phyloP scores from a whole-genome alignment of 2,888 invertebrate species.

The Pterostichus niger region DNA sequence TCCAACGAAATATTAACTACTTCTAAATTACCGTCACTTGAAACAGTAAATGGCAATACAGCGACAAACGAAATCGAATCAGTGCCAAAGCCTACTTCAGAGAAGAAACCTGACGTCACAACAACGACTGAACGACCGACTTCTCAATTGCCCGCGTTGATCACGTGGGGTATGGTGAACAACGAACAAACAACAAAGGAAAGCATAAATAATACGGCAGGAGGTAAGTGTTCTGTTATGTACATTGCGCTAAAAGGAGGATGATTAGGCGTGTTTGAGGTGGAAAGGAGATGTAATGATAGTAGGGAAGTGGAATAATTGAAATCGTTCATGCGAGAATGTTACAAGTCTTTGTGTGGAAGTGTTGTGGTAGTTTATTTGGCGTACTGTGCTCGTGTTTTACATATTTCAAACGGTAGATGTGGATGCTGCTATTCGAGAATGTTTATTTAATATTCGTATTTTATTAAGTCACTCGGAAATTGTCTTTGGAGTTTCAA shows the following conservation, averaged over 20 bases:
- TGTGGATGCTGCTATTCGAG: too few relatives aligned
- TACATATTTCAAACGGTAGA: not conserved
- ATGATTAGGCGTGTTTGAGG: conserved; percentile 15
- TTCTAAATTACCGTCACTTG: conserved; percentile 70
- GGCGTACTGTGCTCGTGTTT: not conserved
- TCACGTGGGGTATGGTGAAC: conserved; percentile 78
- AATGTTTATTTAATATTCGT: too few relatives aligned
- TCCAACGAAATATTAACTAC: conserved; percentile 70
- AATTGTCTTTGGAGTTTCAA: too few relatives aligned
- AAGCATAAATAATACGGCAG: conserved; percentile 70
- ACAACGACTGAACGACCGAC: conserved; percentile 71
- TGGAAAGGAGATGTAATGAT: conserved; percentile 17
- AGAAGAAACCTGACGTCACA: conserved; percentile 57
- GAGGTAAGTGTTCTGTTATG: conserved; percentile 70
- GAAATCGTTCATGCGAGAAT: conserved; percentile 40
- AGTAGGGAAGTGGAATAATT: conserved; percentile 21
- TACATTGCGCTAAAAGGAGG: not conserved
- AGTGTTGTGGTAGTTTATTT: not conserved
- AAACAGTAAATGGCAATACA: conserved; percentile 72
- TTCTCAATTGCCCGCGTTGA: conserved; percentile 75
- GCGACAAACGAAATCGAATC: conserved; percentile 74
- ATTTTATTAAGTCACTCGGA: too few relatives aligned
- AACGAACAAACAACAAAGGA: conserved; percentile 73
- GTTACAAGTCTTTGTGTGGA: conserved; percentile 31
- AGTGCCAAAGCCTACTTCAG: conserved; percentile 68